Conservation (phyloP, 2,888 invertebrate species). For the Agonopterix arenella region DNA sequence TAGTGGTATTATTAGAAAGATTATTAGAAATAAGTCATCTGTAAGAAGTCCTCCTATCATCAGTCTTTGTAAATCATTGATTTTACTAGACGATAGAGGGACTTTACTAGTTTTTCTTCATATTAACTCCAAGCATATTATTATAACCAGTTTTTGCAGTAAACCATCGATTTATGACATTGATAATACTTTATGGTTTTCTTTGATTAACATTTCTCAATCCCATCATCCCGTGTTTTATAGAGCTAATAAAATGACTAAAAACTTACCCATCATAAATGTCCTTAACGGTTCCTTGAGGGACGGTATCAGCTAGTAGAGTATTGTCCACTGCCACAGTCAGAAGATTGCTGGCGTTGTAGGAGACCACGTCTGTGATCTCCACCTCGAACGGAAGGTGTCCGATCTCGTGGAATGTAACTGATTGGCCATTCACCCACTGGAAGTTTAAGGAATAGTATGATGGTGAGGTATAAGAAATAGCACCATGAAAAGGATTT, state of each 20-base stretch:
- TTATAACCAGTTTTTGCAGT: no score
- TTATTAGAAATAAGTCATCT: no score
- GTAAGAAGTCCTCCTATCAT: no score
- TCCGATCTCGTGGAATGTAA: constrained; percentile 93
- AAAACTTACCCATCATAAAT: constrained; percentile 61
- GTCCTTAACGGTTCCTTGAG: constrained; percentile 87
- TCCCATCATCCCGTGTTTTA: no score
- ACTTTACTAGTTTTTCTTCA: no score
- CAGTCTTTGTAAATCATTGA: no score
- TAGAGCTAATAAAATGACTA: background rate
- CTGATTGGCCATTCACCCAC: constrained; percentile 93
- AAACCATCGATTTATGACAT: no score
- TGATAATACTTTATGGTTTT: no score
- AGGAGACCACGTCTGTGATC: constrained; percentile 81
- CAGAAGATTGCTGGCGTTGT: constrained; percentile 84
- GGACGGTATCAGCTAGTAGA: constrained; percentile 89
- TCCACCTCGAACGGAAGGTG: constrained; percentile 97
- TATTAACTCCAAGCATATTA: no score
- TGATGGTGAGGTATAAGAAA: constrained; percentile 5
- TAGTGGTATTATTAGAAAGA: no score
- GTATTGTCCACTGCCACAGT: constrained; percentile 98
- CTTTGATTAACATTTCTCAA: no score
- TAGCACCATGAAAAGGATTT: background rate
- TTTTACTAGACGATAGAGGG: no score
- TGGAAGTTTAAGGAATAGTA: constrained; percentile 44